phyloP scores from a whole-genome alignment of 2,797 vertebrate genomes.

The Apogon hyalosoma region DNA sequence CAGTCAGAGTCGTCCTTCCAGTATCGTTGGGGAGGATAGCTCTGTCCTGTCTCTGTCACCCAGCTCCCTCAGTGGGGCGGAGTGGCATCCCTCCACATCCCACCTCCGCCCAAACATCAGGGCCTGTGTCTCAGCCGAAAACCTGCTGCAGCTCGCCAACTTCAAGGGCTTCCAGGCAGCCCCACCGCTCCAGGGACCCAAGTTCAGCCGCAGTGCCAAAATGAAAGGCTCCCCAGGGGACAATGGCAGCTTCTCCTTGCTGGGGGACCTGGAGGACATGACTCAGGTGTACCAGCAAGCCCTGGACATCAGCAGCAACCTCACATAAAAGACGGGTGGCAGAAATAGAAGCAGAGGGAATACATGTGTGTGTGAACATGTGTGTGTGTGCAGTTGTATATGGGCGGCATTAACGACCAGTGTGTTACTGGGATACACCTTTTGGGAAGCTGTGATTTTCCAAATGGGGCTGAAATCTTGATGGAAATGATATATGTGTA shows the following conservation, averaged over 20 bases:
- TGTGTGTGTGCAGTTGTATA: slow-evolving; percentile 52
- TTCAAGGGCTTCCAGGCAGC: slow-evolving; percentile 93
- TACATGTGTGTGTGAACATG: slow-evolving; percentile 13
- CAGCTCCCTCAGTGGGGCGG: slow-evolving; percentile 89
- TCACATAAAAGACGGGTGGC: slow-evolving; percentile 85
- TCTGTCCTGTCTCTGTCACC: slow-evolving; percentile 86
- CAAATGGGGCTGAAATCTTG: slow-evolving; percentile 59
- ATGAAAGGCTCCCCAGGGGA: slow-evolving; percentile 90
- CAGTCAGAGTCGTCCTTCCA: slow-evolving; percentile 96
- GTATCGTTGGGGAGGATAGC: slow-evolving; percentile 93
- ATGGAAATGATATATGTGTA: slow-evolving; percentile 60
- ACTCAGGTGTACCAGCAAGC: slow-evolving; percentile 99
- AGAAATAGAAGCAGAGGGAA: slow-evolving; percentile 50
- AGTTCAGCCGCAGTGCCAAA: slow-evolving; percentile 87
- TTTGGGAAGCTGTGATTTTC: slow-evolving; percentile 63
- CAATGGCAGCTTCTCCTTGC: slow-evolving; percentile 98
- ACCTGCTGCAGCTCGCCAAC: slow-evolving; percentile 95
- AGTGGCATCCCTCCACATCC: slow-evolving; percentile 88
- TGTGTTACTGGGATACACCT: slow-evolving; percentile 83
- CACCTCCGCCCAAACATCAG: slow-evolving; percentile 90
- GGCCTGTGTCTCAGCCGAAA: slow-evolving; percentile 95
- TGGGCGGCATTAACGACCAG: slow-evolving; percentile 83
- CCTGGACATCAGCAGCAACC: slow-evolving; percentile 97
- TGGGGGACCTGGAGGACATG: slow-evolving; percentile 98
- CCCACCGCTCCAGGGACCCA: slow-evolving; percentile 89